These are phyloP conservation scores for Hormaphis cornu DNA, from an alignment of 1,140 invertebrate species.

Conservation along the genomic window DNA sequence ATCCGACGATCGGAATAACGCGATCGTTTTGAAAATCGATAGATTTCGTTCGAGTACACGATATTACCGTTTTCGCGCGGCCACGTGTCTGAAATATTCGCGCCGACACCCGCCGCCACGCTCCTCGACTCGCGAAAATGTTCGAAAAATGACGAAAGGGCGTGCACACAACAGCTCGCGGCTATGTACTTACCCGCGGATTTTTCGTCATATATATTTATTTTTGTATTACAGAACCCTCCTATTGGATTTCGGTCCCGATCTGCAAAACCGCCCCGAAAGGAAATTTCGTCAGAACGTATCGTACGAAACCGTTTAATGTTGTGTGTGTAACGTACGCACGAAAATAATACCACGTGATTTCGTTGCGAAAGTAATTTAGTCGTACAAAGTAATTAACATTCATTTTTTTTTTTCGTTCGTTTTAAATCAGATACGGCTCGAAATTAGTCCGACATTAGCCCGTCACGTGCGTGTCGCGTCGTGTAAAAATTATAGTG, in stretches of 20 bases:
- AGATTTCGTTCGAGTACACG: too few relatives aligned
- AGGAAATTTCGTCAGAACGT: not conserved
- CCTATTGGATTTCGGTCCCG: not conserved
- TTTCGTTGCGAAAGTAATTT: slow-evolving; percentile 2
- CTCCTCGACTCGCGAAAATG: too few relatives aligned
- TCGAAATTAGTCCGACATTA: not conserved
- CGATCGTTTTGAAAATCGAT: too few relatives aligned
- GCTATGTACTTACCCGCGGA: too few relatives aligned
- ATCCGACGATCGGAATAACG: too few relatives aligned
- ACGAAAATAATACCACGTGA: not conserved
- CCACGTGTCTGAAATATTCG: too few relatives aligned
- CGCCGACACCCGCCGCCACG: too few relatives aligned
- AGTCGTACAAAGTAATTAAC: slow-evolving; percentile 18
- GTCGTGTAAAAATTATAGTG: not conserved
- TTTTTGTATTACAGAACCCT: too few relatives aligned
- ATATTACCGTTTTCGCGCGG: too few relatives aligned
- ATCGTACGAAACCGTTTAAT: not conserved
- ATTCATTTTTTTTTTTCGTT: not conserved
- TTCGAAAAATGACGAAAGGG: too few relatives aligned
- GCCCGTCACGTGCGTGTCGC: not conserved
- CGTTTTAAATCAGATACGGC: not conserved
- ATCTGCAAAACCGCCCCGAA: slow-evolving; percentile 1
- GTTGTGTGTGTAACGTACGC: not conserved
- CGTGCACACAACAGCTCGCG: too few relatives aligned
- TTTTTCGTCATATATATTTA: too few relatives aligned